Evolutionary conservation across 2,888 invertebrate species (phyloP), one percentile per base, ranked within the genome.

Genomic region (Nudaria mundana): DNA sequence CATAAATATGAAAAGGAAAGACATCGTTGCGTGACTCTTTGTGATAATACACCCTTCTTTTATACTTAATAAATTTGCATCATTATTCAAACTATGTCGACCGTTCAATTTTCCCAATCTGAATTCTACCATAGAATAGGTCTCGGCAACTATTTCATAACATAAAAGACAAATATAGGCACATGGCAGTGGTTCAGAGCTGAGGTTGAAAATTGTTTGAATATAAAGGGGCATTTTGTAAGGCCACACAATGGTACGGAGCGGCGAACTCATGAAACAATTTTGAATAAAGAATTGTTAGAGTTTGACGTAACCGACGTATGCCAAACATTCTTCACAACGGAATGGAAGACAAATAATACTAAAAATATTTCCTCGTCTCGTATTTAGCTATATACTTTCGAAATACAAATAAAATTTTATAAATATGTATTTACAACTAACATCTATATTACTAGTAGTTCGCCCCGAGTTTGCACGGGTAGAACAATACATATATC

Each of bases 271-370:
- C 32, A 28, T 33, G 35, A 54, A 57, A 55, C 52, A 57, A 55
- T 54, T 49, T 43, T 33, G 36, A 31, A 39, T 29, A 39, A 35
- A 52, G 46, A 52, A 52, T 47, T 52, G 46, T 52, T 57, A 37
- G 25, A 25, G 42, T 26, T 43, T 18, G 14, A 28, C n/a, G 10
- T 20, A 32, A 36, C 37, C 33, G 28, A 43, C 42, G 41, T 46
- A 49, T 41, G 40, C 29, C 40, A 30, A 35, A 30, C 39, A 52
- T 58, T 58, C 46, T 56, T 50, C 37, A 40, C 30, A 11, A 36
- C 33, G 33, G 33, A 48, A 50, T 56, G 44, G 46, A 44, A 39
- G 40, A 34, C 23, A 13, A n/a, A n/a, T n/a, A n/a, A n/a, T n/a
- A n/a, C n/a, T n/a, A n/a, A n/a, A n/a, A n/a, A n/a, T n/a, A n/a